phyloP scores from a whole-genome alignment of 2,113 vertebrate genomes.

The Odontophorus gujanensis region DNA sequence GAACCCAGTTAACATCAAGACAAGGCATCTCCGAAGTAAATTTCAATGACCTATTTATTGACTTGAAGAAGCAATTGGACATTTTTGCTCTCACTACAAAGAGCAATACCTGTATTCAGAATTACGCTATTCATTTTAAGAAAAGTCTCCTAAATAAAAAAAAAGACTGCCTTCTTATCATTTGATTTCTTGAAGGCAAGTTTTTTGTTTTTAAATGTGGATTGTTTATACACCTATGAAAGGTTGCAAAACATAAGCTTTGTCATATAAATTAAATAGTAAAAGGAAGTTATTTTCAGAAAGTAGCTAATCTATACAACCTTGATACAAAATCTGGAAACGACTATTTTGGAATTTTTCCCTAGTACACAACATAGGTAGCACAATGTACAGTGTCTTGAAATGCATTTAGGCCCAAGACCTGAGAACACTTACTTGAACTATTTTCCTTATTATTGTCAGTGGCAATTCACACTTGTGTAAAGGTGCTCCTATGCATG shows the following conservation, averaged over 20 bases:
- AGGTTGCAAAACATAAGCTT: not conserved
- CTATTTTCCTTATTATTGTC: not conserved
- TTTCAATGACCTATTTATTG: not conserved
- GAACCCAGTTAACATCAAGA: not conserved
- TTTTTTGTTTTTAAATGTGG: not conserved
- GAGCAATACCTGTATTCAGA: not conserved
- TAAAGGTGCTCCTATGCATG: not conserved
- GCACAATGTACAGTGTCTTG: not conserved
- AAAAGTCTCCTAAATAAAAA: not conserved
- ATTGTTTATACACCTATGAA: not conserved
- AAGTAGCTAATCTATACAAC: not conserved
- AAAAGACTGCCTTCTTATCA: not conserved
- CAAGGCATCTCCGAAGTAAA: not conserved
- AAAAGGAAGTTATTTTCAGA: not conserved
- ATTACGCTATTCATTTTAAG: not conserved
- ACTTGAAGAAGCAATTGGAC: not conserved
- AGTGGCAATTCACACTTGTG: not conserved
- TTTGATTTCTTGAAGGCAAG: not conserved
- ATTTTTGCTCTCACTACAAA: not conserved
- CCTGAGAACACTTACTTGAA: not conserved
- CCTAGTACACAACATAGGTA: not conserved
- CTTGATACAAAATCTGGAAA: not conserved
- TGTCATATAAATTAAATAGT: not conserved
- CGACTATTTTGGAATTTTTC: not conserved
- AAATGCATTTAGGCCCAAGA: not conserved